These are phyloP conservation scores for Frieseomelitta varia DNA, from an alignment of 1,140 invertebrate genomes.

Conservation along the genomic window DNA sequence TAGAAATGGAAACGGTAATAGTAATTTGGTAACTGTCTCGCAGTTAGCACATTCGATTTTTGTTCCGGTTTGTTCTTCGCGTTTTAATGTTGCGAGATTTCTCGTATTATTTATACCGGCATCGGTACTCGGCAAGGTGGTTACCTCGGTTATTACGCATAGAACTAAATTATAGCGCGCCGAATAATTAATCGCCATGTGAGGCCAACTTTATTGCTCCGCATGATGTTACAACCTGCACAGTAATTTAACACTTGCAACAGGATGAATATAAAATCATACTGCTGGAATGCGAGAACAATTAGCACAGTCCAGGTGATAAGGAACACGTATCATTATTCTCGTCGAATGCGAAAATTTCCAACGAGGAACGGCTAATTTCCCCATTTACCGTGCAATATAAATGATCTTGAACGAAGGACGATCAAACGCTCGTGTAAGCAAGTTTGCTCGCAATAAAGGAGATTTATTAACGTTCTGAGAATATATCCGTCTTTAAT, in stretches of 20 bases:
- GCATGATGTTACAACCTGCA: background rate
- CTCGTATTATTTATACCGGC: background rate
- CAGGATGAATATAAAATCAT: conserved; percentile 11
- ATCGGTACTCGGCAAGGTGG: background rate
- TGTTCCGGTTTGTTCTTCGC: background rate
- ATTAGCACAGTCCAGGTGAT: background rate
- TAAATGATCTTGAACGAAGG: background rate
- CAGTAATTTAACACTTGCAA: background rate
- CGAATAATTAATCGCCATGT: background rate
- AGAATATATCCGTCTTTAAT: background rate
- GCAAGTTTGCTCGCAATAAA: background rate
- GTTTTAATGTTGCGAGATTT: background rate
- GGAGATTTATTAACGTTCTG: conserved; percentile 1
- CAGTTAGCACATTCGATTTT: background rate
- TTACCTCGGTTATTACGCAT: background rate
- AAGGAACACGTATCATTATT: background rate
- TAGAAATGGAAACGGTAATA: background rate
- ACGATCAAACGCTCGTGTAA: background rate
- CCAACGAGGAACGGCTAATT: background rate
- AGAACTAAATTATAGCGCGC: background rate
- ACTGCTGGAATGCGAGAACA: background rate
- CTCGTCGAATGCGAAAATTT: background rate
- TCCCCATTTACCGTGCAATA: background rate
- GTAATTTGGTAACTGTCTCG: background rate
- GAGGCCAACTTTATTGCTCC: background rate